These are phyloP conservation scores for Prorops nasuta DNA, from an alignment of 1,140 invertebrate genomes.

Conservation along the genomic window DNA sequence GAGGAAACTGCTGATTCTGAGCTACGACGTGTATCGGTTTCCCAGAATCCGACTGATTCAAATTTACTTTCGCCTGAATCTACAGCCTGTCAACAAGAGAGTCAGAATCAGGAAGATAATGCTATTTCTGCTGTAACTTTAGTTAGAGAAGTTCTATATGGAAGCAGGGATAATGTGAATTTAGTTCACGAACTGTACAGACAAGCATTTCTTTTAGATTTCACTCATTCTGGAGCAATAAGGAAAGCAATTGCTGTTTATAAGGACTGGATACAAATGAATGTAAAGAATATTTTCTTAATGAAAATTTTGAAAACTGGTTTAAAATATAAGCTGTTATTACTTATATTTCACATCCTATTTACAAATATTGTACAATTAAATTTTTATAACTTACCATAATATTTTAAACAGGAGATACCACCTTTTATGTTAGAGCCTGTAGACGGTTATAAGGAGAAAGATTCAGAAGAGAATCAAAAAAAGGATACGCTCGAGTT, in stretches of 20 bases:
- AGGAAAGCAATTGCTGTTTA: conserved; percentile 90
- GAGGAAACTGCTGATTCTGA: conserved; percentile 46
- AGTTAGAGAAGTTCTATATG: conserved; percentile 85
- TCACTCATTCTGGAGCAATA: conserved; percentile 83
- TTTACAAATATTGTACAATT: conserved; percentile 8
- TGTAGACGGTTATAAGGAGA: conserved; percentile 58
- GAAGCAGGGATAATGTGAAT: conserved; percentile 88
- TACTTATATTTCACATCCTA: background rate
- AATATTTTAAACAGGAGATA: conserved; percentile 58
- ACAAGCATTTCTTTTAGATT: conserved; percentile 89
- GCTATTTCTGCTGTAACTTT: conserved; percentile 56
- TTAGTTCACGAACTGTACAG: conserved; percentile 93
- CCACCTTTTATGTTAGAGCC: conserved; percentile 87
- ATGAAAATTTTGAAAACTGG: too few relatives aligned
- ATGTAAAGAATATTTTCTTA: conserved; percentile 56
- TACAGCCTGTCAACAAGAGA: conserved; percentile 33
- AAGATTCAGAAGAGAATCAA: conserved; percentile 38
- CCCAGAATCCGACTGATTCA: conserved; percentile 40
- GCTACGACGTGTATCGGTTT: conserved; percentile 46
- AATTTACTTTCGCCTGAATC: conserved; percentile 45
- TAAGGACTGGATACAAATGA: conserved; percentile 94
- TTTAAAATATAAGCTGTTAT: background rate
- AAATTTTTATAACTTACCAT: background rate
- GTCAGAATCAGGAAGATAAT: conserved; percentile 43
- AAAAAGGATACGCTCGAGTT: conserved; percentile 35